Conservation (phyloP, 2,113 vertebrate genomes). For the Pluvianellus socialis region DNA sequence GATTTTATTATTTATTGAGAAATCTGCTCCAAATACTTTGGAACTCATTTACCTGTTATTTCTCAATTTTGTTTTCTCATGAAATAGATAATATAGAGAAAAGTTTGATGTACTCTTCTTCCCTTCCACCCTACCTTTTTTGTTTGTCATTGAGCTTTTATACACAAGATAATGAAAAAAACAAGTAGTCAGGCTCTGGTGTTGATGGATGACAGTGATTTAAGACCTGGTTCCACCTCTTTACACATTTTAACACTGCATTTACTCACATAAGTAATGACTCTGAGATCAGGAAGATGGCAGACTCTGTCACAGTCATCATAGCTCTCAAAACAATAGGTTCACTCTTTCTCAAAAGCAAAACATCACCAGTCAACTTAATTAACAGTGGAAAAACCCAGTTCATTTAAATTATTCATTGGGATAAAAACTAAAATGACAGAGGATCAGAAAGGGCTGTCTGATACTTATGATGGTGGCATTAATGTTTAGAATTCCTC, state of each 20-base stretch:
- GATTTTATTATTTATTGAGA: not conserved
- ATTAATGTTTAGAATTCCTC: not conserved
- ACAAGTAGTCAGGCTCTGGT: not conserved
- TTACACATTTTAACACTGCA: not conserved
- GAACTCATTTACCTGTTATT: not conserved
- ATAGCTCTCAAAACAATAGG: not conserved
- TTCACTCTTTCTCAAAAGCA: not conserved
- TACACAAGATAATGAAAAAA: not conserved
- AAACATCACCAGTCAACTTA: not conserved
- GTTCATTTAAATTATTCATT: not conserved
- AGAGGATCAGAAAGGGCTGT: not conserved
- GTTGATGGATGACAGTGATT: not conserved
- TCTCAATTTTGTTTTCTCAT: not conserved
- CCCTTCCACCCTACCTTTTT: not conserved
- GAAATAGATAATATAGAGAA: not conserved
- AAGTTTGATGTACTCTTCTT: not conserved
- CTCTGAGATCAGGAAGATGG: not conserved
- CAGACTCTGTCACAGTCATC: not conserved
- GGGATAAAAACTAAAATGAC: not conserved
- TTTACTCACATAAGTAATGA: not conserved
- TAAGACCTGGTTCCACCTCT: not conserved
- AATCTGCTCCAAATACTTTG: not conserved
- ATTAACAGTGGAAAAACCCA: not conserved
- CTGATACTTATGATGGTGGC: not conserved
- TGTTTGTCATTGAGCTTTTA: not conserved